phyloP scores from a whole-genome alignment of 2,797 vertebrate species.

The Scarus forsteni region DNA sequence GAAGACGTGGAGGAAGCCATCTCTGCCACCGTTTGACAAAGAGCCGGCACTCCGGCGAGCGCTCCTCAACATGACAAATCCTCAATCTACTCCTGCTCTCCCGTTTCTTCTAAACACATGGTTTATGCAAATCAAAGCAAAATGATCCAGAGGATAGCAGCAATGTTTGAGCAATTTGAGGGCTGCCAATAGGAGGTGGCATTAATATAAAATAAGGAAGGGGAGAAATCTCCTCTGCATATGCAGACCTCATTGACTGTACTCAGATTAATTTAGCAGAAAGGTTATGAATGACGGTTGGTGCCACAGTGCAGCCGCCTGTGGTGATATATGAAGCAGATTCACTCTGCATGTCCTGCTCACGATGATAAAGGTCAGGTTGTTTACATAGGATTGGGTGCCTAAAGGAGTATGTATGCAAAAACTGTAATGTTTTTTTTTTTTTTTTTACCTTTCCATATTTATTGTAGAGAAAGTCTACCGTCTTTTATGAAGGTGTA shows the following conservation, averaged over 20 bases:
- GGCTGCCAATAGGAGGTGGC: conserved; percentile 71
- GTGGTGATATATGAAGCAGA: conserved; percentile 94
- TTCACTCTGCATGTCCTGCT: conserved; percentile 89
- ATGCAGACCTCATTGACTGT: conserved; percentile 83
- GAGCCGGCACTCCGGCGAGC: conserved; percentile 69
- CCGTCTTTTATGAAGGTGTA: neutral
- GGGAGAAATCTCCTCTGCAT: conserved; percentile 72
- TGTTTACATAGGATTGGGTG: conserved; percentile 92
- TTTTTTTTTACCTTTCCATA: conserved; percentile 22
- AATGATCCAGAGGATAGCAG: conserved; percentile 81
- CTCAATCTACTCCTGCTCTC: conserved; percentile 76
- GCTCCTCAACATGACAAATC: conserved; percentile 84
- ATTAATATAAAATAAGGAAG: conserved; percentile 84
- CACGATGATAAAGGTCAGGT: conserved; percentile 93
- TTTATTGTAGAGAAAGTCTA: neutral
- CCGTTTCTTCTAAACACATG: conserved; percentile 84
- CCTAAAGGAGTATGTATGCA: conserved; percentile 34
- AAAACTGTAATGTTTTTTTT: conserved; percentile 26
- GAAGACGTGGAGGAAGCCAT: conserved; percentile 60
- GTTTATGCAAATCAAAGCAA: conserved; percentile 88
- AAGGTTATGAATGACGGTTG: conserved; percentile 92
- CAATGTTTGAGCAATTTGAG: conserved; percentile 84
- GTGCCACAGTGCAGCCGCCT: conserved; percentile 85
- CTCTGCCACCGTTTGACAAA: conserved; percentile 81
- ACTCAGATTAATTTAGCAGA: conserved; percentile 88